Percentiles rank a stretch among this genome's conserved stretches.
phyloP scores from a whole-genome alignment of 2,888 invertebrate genomes.

The Idaea aversata region DNA sequence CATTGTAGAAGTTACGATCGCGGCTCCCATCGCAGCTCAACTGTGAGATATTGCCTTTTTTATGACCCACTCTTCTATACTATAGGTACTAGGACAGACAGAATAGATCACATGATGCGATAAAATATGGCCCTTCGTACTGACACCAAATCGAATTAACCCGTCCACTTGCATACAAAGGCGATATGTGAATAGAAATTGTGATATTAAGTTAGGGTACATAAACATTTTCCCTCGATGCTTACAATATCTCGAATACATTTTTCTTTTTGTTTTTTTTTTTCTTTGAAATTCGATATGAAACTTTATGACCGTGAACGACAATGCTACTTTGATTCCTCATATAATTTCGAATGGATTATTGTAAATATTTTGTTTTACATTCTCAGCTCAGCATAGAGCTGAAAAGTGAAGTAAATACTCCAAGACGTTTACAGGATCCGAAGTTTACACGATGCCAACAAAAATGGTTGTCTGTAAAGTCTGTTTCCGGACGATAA shows the following conservation, averaged over 20 bases:
- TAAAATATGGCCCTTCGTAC: constrained; percentile 77
- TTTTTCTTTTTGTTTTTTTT: constrained; percentile 31
- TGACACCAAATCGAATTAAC: constrained; percentile 77
- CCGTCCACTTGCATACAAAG: constrained; percentile 79
- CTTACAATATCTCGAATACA: constrained; percentile 38
- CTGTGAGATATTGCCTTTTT: constrained; percentile 80
- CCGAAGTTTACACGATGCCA: no score
- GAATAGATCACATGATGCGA: constrained; percentile 80
- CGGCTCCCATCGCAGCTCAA: constrained; percentile 71
- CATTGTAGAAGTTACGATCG: constrained; percentile 79
- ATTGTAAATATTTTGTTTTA: neutral
- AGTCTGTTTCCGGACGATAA: no score
- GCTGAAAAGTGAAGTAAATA: no score
- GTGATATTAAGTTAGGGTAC: constrained; percentile 69
- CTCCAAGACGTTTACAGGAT: no score
- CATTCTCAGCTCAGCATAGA: no score
- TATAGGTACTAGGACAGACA: constrained; percentile 71
- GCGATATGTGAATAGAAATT: constrained; percentile 73
- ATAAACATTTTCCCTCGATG: constrained; percentile 63
- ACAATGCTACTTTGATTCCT: neutral
- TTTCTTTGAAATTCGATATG: constrained; percentile 15
- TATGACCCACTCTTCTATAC: constrained; percentile 78
- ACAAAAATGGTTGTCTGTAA: no score
- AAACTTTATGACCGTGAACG: constrained; percentile 4
- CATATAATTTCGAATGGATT: neutral